Conservation (phyloP, 2,888 invertebrate genomes). For the Limnephilus marmoratus region DNA sequence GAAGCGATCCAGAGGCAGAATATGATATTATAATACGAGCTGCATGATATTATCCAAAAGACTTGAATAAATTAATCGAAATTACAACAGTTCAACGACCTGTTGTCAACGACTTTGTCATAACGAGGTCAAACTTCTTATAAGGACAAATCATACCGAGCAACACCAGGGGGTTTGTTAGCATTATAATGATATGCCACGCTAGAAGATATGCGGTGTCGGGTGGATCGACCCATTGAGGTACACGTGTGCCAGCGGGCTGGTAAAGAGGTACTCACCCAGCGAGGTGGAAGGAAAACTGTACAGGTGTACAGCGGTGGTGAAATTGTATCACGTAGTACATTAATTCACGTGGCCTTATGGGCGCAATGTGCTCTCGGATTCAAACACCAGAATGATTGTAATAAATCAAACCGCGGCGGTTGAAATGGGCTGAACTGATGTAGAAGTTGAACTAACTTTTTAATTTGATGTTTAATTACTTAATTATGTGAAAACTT, state of each 20-base stretch:
- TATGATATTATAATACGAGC: no score
- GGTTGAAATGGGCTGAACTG: neutral
- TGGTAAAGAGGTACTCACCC: neutral
- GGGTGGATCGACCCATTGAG: neutral
- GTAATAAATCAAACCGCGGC: neutral
- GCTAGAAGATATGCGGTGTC: neutral
- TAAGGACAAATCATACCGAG: neutral
- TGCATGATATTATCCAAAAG: neutral
- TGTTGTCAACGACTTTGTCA: neutral
- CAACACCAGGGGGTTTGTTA: neutral
- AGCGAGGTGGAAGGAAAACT: neutral
- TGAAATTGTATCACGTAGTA: slow-evolving; percentile 58
- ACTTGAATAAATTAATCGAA: neutral
- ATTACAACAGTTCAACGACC: neutral
- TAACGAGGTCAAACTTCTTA: neutral
- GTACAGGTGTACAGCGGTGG: neutral
- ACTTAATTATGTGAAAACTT: neutral
- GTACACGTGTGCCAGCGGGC: neutral
- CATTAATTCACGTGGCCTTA: slow-evolving; percentile 53
- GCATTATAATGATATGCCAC: neutral
- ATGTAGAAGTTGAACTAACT: neutral
- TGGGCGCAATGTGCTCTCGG: slow-evolving; percentile 24
- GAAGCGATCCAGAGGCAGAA: neutral
- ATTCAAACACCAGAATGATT: neutral
- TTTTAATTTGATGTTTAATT: neutral